A percentile compares a stretch with the other conserved stretches of the same genome.
Conservation (phyloP, 2,888 invertebrate genomes). For the Drosophila affinis region DNA sequence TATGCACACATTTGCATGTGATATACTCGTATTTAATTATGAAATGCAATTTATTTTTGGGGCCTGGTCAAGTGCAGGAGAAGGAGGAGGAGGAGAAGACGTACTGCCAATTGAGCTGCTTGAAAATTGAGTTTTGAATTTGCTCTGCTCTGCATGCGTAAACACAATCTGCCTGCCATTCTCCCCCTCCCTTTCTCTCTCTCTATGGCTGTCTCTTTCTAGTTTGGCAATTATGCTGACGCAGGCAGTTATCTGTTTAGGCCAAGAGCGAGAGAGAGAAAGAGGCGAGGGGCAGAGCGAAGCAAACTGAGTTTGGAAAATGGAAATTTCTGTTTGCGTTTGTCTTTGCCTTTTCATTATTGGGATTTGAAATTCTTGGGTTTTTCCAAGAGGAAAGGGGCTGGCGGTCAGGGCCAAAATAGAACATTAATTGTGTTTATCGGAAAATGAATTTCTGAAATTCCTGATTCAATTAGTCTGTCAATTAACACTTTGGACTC, state of each 20-base stretch:
- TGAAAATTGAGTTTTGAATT: conserved; percentile 20
- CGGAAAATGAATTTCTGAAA: conserved; percentile 50
- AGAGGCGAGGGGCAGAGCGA: no score
- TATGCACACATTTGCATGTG: neutral
- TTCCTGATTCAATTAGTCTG: conserved; percentile 49
- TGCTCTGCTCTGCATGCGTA: conserved; percentile 15
- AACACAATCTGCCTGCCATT: conserved; percentile 17
- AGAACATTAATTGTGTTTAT: conserved; percentile 56
- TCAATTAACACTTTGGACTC: conserved; percentile 33
- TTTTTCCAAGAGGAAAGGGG: conserved; percentile 20
- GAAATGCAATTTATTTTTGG: conserved; percentile 37
- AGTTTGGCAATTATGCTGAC: conserved; percentile 51
- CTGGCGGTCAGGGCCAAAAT: conserved; percentile 5
- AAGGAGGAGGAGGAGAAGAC: conserved; percentile 3
- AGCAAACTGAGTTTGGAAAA: conserved; percentile 3
- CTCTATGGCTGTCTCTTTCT: neutral
- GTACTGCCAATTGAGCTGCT: conserved; percentile 9
- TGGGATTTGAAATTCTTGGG: conserved; percentile 43
- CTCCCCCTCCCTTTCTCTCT: neutral
- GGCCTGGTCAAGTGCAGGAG: conserved; percentile 16
- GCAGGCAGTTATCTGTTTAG: conserved; percentile 17
- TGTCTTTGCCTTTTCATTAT: conserved; percentile 38
- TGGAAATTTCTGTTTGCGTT: conserved; percentile 45
- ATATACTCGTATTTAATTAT: conserved; percentile 28
- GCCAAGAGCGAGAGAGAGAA: neutral